phyloP scores from a whole-genome alignment of 2,888 invertebrate species.

The Priocnemis perturbator region DNA sequence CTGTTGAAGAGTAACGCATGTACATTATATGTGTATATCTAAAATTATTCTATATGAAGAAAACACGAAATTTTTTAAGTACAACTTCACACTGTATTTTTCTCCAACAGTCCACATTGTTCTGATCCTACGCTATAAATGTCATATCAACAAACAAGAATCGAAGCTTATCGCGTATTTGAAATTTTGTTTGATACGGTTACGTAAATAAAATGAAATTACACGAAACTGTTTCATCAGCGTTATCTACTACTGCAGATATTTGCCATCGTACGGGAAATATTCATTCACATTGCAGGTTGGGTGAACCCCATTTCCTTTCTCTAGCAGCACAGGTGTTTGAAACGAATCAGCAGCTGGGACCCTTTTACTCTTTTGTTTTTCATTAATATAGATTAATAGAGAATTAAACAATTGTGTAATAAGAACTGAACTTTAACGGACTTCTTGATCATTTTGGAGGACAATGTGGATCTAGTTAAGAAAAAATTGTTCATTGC shows the following conservation, averaged over 20 bases:
- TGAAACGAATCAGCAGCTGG: no score
- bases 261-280: neutral
- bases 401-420: no score
- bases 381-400: no score
- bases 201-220: constrained; percentile 37
- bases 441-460: no score
- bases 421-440: no score
- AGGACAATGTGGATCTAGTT: no score
- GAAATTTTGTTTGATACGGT: constrained; percentile 21
- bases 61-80: constrained; percentile 47
- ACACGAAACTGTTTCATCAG: constrained; percentile 5
- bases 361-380: no score
- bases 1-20: constrained; percentile 39
- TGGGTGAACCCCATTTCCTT: no score
- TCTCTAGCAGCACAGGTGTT: no score
- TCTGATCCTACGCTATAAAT: constrained; percentile 35
- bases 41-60: constrained; percentile 44
- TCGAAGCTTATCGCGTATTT: neutral
- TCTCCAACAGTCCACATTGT: constrained; percentile 46
- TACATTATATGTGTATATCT: constrained; percentile 52
- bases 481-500: no score
- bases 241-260: neutral
- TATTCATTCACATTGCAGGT: no score
- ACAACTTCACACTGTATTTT: constrained; percentile 53
- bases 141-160: constrained; percentile 12